Conservation (phyloP, 2,888 invertebrate species). For the Eretmocerus hayati region DNA sequence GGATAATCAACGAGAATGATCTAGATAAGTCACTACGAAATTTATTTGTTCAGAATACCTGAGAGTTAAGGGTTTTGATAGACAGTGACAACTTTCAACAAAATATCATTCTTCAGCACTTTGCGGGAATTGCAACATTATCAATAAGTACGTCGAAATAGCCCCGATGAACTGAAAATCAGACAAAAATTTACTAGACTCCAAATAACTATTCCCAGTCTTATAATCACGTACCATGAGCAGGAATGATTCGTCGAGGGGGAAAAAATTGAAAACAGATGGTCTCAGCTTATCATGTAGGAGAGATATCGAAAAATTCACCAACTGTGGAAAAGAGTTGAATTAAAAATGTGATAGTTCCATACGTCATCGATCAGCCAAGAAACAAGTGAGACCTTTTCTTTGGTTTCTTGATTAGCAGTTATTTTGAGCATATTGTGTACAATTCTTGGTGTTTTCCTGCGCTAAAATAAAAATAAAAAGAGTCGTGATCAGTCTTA, state of each 20-base stretch:
- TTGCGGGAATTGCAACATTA: background rate
- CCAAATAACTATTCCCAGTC: background rate
- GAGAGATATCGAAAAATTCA: background rate
- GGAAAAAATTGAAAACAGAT: conserved; percentile 4
- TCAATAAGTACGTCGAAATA: background rate
- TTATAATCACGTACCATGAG: background rate
- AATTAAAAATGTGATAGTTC: too few relatives aligned
- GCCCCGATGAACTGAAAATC: background rate
- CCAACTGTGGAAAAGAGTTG: background rate
- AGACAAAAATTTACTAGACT: background rate
- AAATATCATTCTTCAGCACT: too few relatives aligned
- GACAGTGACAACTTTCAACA: too few relatives aligned
- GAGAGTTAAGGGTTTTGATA: too few relatives aligned
- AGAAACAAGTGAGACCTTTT: background rate
- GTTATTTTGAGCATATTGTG: too few relatives aligned
- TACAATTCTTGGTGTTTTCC: background rate
- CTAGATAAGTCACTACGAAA: too few relatives aligned
- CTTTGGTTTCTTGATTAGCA: background rate
- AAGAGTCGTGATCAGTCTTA: too few relatives aligned
- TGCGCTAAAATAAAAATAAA: background rate
- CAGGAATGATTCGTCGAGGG: conserved; percentile 3
- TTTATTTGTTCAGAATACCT: too few relatives aligned
- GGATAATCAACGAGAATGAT: too few relatives aligned
- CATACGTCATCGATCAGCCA: too few relatives aligned
- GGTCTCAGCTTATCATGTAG: conserved; percentile 1